phyloP scores from a whole-genome alignment of 2,113 vertebrate species.

The Myrmophylax atrothorax region DNA sequence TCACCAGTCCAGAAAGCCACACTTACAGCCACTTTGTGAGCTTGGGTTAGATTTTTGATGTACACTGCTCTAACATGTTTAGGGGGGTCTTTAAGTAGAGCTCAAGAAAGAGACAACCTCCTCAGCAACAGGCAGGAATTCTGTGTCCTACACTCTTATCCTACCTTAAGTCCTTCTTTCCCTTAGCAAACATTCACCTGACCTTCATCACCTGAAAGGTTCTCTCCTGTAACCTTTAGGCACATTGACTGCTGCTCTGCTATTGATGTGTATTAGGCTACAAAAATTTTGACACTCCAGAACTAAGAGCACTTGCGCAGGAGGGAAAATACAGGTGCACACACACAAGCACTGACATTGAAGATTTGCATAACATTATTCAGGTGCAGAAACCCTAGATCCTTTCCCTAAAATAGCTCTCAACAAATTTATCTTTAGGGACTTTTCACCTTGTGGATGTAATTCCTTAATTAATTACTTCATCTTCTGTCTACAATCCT shows the following conservation, averaged over 20 bases:
- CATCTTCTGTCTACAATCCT: conserved; percentile 3
- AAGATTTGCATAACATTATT: conserved; percentile 1
- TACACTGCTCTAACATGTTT: background rate
- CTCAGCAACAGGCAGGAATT: background rate
- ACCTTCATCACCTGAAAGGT: background rate
- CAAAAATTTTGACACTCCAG: background rate
- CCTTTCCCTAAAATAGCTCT: conserved; percentile 7
- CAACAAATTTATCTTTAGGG: background rate
- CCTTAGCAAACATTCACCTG: background rate
- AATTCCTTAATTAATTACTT: conserved; percentile 53
- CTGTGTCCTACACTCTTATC: background rate
- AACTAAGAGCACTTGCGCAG: background rate
- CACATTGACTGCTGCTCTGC: background rate
- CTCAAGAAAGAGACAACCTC: background rate
- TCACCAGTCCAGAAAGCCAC: background rate
- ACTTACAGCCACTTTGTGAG: background rate
- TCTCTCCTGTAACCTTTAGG: background rate
- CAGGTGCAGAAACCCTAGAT: background rate
- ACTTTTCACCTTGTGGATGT: conserved; percentile 29
- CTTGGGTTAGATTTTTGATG: background rate
- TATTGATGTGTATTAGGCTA: background rate
- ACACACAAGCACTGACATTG: background rate
- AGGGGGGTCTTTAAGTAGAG: background rate
- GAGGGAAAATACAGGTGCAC: background rate
- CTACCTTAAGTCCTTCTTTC: background rate